Evolutionary conservation across 2,113 vertebrate genomes (phyloP), one percentile per base, ranked within the genome.

Genomic region (Isichthys henryi): DNA sequence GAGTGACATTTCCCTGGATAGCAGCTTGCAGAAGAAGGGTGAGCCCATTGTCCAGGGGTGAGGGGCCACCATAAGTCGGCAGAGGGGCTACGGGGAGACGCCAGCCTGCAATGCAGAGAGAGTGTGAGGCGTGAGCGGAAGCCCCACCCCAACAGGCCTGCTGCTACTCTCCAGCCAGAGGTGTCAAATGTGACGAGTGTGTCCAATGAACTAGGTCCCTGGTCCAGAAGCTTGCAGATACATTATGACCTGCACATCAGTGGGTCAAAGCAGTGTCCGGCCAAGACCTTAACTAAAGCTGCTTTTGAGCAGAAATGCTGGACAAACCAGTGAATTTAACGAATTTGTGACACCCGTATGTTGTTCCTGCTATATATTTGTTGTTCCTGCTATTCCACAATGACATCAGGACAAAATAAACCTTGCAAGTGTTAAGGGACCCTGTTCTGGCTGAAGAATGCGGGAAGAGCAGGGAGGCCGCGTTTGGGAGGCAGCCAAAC

Each of bases 1-100:
- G 99, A 99, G 98, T 99, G 98, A 98, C 98, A 96, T 99, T 99
- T 98, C 97, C 98, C 98, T 99, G 98, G 98, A 97, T 97, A 98
- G 98, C 98, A 98, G 98, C 98, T 97, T 98, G 98, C 96, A 98
- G 97, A 96, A 99, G 97, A 97, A 97, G 97, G 97, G 97, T 97
- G 96, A 95, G 96, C 97, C 98, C 97, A 97, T 97, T 96, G 97
- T 97, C 98, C 98, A 99, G 98, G 98, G 97, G 96, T 96, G 97
- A 97, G 97, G 98, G 98, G 97, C 97, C 98, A 97, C 97, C 96
- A 91, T 97, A 96, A 95, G 96, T 96, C 95, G 97, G 95, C 94
- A 96, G 95, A 96, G 97, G 95, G 95, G 96, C 97, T 99, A 99
- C 93, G 98, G 98, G 97, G 97, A 98, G 97, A 97, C 97, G 96